Conservation (phyloP, 2,113 vertebrate species). For the Phylloscopus trochilus region DNA sequence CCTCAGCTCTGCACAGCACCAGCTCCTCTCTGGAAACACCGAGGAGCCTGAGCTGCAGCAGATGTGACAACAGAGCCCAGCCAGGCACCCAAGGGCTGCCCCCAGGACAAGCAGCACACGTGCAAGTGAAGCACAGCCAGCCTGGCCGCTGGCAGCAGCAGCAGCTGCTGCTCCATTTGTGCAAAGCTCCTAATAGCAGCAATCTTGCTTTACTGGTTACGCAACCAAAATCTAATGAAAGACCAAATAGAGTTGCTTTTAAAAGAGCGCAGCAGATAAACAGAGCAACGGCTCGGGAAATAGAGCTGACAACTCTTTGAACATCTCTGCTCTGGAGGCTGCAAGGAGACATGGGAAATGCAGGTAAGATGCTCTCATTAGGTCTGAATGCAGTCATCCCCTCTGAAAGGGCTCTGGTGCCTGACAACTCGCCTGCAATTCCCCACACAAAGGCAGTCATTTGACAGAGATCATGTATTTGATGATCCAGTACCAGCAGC, state of each 20-base stretch:
- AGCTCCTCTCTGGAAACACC: background rate
- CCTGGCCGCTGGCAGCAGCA: background rate
- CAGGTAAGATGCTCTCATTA: conserved; percentile 27
- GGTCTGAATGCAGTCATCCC: background rate
- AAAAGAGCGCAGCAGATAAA: background rate
- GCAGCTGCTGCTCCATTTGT: conserved; percentile 3
- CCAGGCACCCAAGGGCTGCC: background rate
- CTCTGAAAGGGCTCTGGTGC: background rate
- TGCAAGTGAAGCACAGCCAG: background rate
- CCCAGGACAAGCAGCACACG: background rate
- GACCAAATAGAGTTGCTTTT: conserved; percentile 43
- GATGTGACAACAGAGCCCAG: background rate
- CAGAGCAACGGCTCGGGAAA: background rate
- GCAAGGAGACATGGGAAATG: background rate
- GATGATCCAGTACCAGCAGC: background rate
- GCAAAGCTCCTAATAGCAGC: conserved; percentile 12
- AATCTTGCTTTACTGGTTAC: background rate
- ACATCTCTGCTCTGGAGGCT: background rate
- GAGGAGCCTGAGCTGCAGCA: background rate
- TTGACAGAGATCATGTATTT: background rate
- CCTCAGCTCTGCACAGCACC: background rate
- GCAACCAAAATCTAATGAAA: conserved; percentile 20
- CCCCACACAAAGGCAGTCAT: background rate
- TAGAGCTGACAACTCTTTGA: conserved; percentile 40
- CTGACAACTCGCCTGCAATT: background rate